Conservation (phyloP, 53 echinoderm and acorn worm species). For the Hippasteria phrygiana region DNA sequence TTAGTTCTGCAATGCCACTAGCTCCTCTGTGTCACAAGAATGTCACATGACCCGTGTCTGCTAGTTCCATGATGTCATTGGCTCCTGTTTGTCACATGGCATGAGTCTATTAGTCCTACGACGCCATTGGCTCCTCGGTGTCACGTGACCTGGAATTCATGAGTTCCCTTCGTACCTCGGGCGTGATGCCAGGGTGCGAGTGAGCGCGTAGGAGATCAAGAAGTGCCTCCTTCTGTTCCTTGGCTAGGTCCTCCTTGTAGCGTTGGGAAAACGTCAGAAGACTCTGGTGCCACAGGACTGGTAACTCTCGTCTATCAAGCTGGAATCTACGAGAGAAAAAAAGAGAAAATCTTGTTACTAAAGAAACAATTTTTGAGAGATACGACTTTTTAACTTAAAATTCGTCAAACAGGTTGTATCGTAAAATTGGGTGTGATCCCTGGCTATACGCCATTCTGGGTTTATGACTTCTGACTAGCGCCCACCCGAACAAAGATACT, state of each 20-base stretch:
- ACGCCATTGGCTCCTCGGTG: slow-evolving; percentile 85
- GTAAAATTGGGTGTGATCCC: too few species aligned
- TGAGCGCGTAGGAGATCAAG: slow-evolving; percentile 87
- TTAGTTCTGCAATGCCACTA: too few species aligned
- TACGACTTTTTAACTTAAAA: background rate
- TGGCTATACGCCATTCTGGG: too few species aligned
- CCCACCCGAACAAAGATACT: too few species aligned
- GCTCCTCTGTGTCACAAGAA: background rate
- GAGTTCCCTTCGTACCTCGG: slow-evolving; percentile 87
- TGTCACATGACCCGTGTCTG: too few species aligned
- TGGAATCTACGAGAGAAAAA: slow-evolving; percentile 74
- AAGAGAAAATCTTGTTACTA: slow-evolving; percentile 86
- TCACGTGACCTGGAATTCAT: slow-evolving; percentile 92
- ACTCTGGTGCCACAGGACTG: slow-evolving; percentile 96
- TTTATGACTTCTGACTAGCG: too few species aligned
- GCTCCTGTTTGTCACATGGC: background rate
- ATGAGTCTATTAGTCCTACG: background rate
- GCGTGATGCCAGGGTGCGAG: slow-evolving; percentile 78
- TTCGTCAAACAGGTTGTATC: too few species aligned
- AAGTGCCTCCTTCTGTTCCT: slow-evolving; percentile 92
- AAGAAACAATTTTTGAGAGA: slow-evolving; percentile 76
- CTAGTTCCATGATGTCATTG: background rate
- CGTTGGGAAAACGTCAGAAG: slow-evolving; percentile 90
- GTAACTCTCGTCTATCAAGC: slow-evolving; percentile 88
- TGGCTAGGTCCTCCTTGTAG: slow-evolving; percentile 92